These are phyloP conservation scores for Colossoma macropomum DNA, from an alignment of 2,113 vertebrate species.

Conservation along the genomic window DNA sequence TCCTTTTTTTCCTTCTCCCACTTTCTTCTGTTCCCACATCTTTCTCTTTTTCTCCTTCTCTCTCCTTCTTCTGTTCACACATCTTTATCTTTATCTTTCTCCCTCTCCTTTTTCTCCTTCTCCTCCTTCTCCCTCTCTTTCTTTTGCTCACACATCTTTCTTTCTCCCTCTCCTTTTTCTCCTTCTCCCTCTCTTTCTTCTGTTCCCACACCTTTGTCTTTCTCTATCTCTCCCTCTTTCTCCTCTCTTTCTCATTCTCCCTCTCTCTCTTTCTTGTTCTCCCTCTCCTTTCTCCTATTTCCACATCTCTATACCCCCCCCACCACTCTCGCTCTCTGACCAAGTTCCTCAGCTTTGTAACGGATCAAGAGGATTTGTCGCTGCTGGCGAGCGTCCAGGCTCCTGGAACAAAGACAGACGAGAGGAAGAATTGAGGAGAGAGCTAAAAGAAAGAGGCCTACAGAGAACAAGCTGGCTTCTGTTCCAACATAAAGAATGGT, in stretches of 20 bases:
- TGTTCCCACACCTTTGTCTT: too few relatives aligned
- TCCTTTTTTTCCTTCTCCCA: too few relatives aligned
- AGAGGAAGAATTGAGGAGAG: conserved; percentile 34
- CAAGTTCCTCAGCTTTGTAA: conserved; percentile 63
- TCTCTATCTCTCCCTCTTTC: too few relatives aligned
- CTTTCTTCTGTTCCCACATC: too few relatives aligned
- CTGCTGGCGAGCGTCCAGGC: conserved; percentile 65
- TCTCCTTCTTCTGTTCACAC: too few relatives aligned
- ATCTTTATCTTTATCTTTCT: too few relatives aligned
- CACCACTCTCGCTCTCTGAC: conserved; percentile 12
- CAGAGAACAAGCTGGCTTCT: neutral
- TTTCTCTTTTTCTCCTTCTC: neutral
- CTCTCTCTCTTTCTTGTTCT: too few relatives aligned
- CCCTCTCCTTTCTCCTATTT: too few relatives aligned
- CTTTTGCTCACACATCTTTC: neutral
- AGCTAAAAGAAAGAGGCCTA: conserved; percentile 25
- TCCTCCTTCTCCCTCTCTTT: neutral
- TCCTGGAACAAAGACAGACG: conserved; percentile 64
- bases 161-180: neutral
- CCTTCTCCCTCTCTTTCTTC: neutral
- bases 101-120: neutral
- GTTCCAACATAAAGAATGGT: neutral
- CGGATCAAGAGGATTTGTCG: conserved; percentile 73
- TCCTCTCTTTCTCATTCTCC: neutral
- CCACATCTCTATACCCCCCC: neutral